Conservation (phyloP, 1,140 invertebrate species). For the Paraescarpia echinospica region DNA sequence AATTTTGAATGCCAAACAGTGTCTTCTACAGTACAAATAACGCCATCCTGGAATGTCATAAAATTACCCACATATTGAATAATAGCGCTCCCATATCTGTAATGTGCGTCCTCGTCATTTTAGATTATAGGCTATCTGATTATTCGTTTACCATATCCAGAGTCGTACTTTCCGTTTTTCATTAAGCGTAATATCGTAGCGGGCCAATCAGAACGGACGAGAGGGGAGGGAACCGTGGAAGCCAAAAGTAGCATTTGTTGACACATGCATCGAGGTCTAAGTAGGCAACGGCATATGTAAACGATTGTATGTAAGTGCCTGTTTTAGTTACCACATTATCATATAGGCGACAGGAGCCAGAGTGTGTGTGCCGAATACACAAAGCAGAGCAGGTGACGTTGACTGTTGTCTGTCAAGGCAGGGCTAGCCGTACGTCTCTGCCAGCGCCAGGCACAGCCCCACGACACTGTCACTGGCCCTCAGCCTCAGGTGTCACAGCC, state of each 20-base stretch:
- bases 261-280: not conserved
- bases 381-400: not conserved
- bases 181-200: not conserved
- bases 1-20: too few relatives aligned
- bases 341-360: not conserved
- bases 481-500: not conserved
- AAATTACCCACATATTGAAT: too few relatives aligned
- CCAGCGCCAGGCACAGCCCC: too few relatives aligned
- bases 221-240: slow-evolving; percentile 2
- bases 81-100: too few relatives aligned
- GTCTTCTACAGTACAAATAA: too few relatives aligned
- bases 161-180: not conserved
- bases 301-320: not conserved
- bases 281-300: not conserved
- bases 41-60: too few relatives aligned
- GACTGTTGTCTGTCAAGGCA: not conserved
- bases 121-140: not conserved
- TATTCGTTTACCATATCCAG: not conserved
- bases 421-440: not conserved
- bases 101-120: too few relatives aligned
- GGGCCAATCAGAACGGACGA: not conserved
- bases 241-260: not conserved
- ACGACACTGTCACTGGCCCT: not conserved
- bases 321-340: not conserved
- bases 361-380: not conserved